Percentiles rank a stretch among this genome's conserved stretches.
Conservation (phyloP, 2,888 invertebrate species). For the Xestia sexstrigata region DNA sequence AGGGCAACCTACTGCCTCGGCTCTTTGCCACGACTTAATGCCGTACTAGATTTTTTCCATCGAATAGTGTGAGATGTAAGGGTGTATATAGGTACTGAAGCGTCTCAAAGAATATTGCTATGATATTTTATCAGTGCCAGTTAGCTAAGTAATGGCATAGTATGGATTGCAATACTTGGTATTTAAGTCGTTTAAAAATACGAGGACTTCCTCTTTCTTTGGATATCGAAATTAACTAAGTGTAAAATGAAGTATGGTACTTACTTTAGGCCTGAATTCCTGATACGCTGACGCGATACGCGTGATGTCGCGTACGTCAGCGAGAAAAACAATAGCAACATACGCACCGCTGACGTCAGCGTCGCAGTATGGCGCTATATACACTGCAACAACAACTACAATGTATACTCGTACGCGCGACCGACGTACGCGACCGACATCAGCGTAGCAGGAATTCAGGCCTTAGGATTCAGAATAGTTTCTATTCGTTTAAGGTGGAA, state of each 20-base stretch:
- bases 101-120: constrained; percentile 1
- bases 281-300: no score
- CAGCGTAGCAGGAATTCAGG: no score
- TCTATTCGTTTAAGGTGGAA: background rate
- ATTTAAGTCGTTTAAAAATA: background rate
- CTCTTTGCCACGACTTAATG: constrained; percentile 83
- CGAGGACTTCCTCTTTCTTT: background rate
- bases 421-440: no score
- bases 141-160: background rate
- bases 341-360: no score
- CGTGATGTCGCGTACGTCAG: no score
- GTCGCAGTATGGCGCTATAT: no score
- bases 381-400: no score
- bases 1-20: constrained; percentile 78
- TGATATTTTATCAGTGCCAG: constrained; percentile 1
- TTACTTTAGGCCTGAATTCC: no score
- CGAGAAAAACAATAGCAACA: no score
- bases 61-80: constrained; percentile 74
- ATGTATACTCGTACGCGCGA: no score
- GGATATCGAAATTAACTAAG: background rate
- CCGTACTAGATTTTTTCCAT: constrained; percentile 86
- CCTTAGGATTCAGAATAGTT: background rate
- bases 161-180: background rate
- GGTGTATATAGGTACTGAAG: constrained; percentile 2
- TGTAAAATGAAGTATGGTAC: no score